Evolutionary conservation across 2,888 invertebrate species (phyloP), one percentile per base, ranked within the genome.

Genomic region (Parapristionchus giblindavisi): DNA sequence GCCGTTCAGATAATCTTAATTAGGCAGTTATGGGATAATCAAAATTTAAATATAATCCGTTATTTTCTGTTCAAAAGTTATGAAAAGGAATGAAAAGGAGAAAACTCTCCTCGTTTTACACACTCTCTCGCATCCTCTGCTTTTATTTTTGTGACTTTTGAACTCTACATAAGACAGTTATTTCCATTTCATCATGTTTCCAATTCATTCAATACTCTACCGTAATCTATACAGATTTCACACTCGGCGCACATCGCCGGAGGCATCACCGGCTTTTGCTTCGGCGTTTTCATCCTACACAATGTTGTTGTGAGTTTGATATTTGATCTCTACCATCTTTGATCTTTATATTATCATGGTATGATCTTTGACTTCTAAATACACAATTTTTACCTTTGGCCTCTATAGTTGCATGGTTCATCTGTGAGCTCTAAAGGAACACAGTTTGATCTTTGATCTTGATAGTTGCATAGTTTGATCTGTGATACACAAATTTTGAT

Each of bases 241-340:
- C 97, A 98, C 88, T 93, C 94, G 0, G 97, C 97, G 11, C 98
- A 99, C 90, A 90, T 96, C 60, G 95, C 93, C 0, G 96, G 98
- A 2, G 94, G 94, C 51, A 82, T 95, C 1, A 94, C 95, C 73
- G 97, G 97, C 89, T 92, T 80, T 90, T 94, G 52, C 92, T 94
- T 60, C 56, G 83, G 83, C 17, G 79, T 81, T 58, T 78, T 78
- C 68, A 77, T 80, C 11, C 77, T 83, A 21, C 81, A 82, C 77
- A 83, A 72, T 27, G 32, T 72, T n/a, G 72, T 72, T 32, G 72
- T 72, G 48, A 56, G 56, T 56, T 63, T 63, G 63, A 27, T 63
- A 17, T 66, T 51, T 51, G 66, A 51, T 66, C 51, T 32, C n/a
- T 65, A 14, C n/a, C 54, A 14, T 54, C 14, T n/a, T 54, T n/a